These are phyloP conservation scores for Coremacera marginata DNA, from an alignment of 2,888 invertebrate species.

Conservation along the genomic window DNA sequence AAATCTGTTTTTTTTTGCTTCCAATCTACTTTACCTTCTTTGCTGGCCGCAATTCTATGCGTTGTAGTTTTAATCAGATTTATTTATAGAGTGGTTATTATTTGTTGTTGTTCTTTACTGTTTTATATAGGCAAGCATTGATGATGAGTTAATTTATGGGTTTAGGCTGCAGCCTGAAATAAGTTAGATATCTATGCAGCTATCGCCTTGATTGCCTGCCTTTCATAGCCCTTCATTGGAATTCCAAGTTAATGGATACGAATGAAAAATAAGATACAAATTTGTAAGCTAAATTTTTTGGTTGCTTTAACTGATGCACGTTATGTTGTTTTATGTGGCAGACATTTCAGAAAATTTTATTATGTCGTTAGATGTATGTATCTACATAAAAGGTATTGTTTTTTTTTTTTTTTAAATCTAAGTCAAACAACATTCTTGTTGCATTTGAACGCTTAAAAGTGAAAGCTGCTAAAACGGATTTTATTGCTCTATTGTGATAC, in stretches of 20 bases:
- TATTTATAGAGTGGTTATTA: not conserved
- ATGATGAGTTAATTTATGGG: not conserved
- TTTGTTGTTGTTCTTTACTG: not conserved
- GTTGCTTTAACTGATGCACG: slow-evolving; percentile 17
- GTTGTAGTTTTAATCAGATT: slow-evolving; percentile 8
- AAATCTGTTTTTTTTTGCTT: not conserved
- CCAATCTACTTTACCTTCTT: not conserved
- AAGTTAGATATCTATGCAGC: not conserved
- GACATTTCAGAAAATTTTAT: not conserved
- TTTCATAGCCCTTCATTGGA: no score
- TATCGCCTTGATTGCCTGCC: not conserved
- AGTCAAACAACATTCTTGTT: no score
- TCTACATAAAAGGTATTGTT: no score
- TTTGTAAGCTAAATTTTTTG: not conserved
- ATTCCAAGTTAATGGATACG: no score
- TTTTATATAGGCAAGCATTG: not conserved
- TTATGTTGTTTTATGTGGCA: not conserved
- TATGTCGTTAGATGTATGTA: no score
- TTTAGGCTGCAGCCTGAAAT: not conserved
- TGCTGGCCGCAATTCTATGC: slow-evolving; percentile 19
- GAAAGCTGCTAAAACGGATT: no score
- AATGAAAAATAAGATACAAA: no score
- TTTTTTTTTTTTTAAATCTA: no score
- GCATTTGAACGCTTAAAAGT: no score
- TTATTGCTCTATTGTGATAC: no score